Conservation (phyloP, 2,888 invertebrate species). For the Leptopterna dolabrata region DNA sequence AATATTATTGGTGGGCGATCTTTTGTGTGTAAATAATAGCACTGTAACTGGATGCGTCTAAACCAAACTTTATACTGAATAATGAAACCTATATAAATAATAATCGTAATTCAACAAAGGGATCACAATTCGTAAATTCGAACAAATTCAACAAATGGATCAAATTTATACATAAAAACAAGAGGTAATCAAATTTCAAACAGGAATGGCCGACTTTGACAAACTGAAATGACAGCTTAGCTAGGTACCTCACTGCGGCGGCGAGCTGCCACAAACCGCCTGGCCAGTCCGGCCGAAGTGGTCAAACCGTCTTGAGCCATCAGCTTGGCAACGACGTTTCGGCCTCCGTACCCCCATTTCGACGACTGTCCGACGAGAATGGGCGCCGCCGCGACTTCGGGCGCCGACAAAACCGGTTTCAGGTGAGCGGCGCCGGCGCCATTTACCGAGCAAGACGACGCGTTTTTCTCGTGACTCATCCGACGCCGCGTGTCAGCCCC, state of each 20-base stretch:
- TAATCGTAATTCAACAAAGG: too few relatives aligned
- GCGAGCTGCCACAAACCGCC: neutral
- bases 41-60: too few relatives aligned
- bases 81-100: too few relatives aligned
- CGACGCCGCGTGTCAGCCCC: neutral
- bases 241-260: neutral
- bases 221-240: too few relatives aligned
- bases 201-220: too few relatives aligned
- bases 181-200: too few relatives aligned
- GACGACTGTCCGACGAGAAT: neutral
- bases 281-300: neutral
- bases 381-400: neutral
- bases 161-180: too few relatives aligned
- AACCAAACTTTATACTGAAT: too few relatives aligned
- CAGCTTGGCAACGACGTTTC: constrained; percentile 13
- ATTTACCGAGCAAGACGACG: neutral
- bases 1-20: too few relatives aligned
- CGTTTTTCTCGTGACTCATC: neutral
- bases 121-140: too few relatives aligned
- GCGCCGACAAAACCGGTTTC: neutral
- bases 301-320: neutral
- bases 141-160: too few relatives aligned
- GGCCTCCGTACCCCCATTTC: constrained; percentile 4
- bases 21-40: too few relatives aligned
- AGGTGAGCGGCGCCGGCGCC: neutral